These are phyloP conservation scores for Larimichthys polyactis DNA, from an alignment of 2,113 vertebrate genomes.

Conservation along the genomic window DNA sequence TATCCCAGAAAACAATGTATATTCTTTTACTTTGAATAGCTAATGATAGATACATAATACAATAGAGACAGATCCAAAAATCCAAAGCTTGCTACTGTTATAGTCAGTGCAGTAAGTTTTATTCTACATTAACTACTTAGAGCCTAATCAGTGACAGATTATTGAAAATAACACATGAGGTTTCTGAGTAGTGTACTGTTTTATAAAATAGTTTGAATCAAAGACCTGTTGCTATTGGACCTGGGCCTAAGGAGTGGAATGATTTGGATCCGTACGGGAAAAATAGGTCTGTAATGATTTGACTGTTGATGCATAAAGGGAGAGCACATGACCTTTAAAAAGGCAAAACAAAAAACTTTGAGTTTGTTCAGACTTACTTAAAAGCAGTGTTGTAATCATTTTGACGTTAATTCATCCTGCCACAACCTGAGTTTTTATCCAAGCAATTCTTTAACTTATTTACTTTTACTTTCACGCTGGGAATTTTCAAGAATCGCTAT, in stretches of 20 bases:
- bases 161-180: neutral
- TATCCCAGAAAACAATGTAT: neutral
- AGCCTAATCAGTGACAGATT: conserved; percentile 1
- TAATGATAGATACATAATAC: conserved; percentile 15
- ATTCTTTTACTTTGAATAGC: conserved; percentile 40
- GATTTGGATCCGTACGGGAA: neutral
- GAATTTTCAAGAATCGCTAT: neutral
- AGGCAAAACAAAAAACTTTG: neutral
- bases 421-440: neutral
- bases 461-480: neutral
- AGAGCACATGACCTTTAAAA: conserved; percentile 35
- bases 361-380: neutral
- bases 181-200: conserved; percentile 29
- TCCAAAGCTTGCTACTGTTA: conserved; percentile 17
- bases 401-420: neutral
- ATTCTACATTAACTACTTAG: conserved; percentile 13
- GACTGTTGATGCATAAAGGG: conserved; percentile 62
- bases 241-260: neutral
- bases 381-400: conserved; percentile 58
- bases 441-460: neutral
- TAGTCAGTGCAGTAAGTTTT: conserved; percentile 28
- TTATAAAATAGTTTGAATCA: conserved; percentile 18
- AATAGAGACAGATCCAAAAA: conserved; percentile 9
- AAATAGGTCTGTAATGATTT: conserved; percentile 6
- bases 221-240: neutral